Base-by-base conservation (phyloP, 2,797 vertebrate genomes). In the Sardinella longiceps region DNA sequence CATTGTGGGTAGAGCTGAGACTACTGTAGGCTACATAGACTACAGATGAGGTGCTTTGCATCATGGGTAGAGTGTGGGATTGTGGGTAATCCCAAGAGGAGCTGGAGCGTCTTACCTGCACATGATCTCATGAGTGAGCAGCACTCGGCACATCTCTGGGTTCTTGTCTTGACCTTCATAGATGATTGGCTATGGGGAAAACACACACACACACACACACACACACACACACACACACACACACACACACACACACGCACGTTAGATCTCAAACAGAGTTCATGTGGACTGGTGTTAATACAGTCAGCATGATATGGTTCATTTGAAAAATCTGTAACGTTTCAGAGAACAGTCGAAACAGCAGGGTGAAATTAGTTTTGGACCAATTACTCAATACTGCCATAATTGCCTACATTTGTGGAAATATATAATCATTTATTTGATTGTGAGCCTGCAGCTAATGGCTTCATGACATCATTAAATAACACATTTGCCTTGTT, bases 151-250 rank as follows among this genome's bases (percentile, higher is more conserved):
- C 98, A 99, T 99, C 96, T 99, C 98, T 7, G 98, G 98, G 91
- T 99, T 99, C 95, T 99, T 99, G 94, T 99, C 98, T 94, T 99
- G 98, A 91, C 98, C 98, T 96, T 99, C 98, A 81, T 99, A 99
- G 84, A 99, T 93, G 92, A 99, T 99, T 0, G 97, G 94, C 97
- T 97, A 89, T 90, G 94, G 92, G 39, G 94, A 93, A 91, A 28
- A 43, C 66, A 74, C 18, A 43, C 70, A 66, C 60, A 66, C 60
- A 66, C 25, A 66, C 60, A 60, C 56, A 60, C 53, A 58, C 53
- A 58, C 53, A 58, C 15, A 58, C 53, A 58, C 53, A 58, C 51
- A 56, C 74, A 87, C 80, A 84, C 80, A 83, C 33, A 82, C 84
- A 85, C 80, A 89, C 80, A 50, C 80, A 80, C 51, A 51, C 66